Evolutionary conservation across 2,888 invertebrate genomes (phyloP), one percentile per base, ranked within the genome.

Genomic region (Sinhomidia bicolor): DNA sequence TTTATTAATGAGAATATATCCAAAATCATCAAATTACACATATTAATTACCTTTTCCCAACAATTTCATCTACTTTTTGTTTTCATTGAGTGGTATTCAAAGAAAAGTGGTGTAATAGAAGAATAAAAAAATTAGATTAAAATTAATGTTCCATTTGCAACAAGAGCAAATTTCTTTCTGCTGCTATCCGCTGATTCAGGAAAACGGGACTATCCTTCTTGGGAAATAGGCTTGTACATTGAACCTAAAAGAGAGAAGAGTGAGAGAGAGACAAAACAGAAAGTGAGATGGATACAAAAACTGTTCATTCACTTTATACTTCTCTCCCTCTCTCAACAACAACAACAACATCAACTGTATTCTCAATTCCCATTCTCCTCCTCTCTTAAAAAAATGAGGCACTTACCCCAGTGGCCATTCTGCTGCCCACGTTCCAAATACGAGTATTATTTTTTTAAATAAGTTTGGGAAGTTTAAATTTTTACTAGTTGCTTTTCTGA

Each of bases 231-330:
- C 84, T 84, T 84, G 76, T 74, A 26, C 57, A 17, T 74, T 44
- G 71, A 71, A 71, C 7, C 41, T 47, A 7, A 6, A 3, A 9
- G 36, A n/a, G n/a, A n/a, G 7, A 4, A 10, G 51, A 51, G 76
- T 51, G 76, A 26, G 14, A 68, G 62, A 36, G 65, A 68, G 6
- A 36, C 41, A 23, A 71, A 71, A 71, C 71, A 44, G 71, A 71
- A 71, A 82, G 82, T 68, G 82, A 82, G 82, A 82, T 82, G 68
- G 68, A 68, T 82, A 82, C 82, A 82, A 32, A 51, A 32, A 68
- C 0, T 32, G 23, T 54, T 82, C 20, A 36, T 14, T 68, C 41
- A 26, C 10, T 29, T 65, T 26, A 65, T 29, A 12, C 23, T 29
- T 7, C 29, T 29, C 65, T 7, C 65, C 23, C 32, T 17, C 17